These are phyloP conservation scores for Thinocorus orbignyianus DNA, from an alignment of 2,113 vertebrate species.

Conservation along the genomic window DNA sequence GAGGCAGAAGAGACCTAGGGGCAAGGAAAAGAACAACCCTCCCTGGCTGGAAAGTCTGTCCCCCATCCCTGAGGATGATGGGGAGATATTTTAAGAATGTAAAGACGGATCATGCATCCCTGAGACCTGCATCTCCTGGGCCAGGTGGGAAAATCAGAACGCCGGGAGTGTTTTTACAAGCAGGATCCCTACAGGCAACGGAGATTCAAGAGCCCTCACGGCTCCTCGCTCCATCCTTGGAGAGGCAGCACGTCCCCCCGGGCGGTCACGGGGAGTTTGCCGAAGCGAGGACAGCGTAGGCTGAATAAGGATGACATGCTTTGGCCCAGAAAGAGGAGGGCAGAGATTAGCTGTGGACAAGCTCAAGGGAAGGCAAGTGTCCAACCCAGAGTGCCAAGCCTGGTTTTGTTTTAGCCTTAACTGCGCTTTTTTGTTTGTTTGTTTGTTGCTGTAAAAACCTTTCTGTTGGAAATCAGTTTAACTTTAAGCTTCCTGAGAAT, in stretches of 20 bases:
- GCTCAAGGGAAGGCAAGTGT: constrained; percentile 68
- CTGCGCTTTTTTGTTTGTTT: constrained; percentile 74
- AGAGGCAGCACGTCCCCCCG: background rate
- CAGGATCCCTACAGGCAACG: background rate
- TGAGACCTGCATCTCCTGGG: background rate
- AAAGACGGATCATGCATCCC: accelerated
- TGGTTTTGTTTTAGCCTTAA: constrained; percentile 74
- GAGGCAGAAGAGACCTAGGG: background rate
- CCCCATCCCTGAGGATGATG: background rate
- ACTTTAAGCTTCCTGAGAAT: constrained; percentile 75
- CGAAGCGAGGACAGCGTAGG: background rate
- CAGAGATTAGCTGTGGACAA: constrained; percentile 56
- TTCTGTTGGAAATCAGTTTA: constrained; percentile 77
- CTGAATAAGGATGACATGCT: constrained; percentile 59
- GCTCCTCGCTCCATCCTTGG: background rate
- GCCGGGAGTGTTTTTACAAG: background rate
- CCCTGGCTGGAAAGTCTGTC: accelerated
- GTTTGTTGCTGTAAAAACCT: constrained; percentile 71
- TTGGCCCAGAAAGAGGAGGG: constrained; percentile 63
- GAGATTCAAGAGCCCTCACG: background rate
- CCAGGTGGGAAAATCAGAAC: background rate
- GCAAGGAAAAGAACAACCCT: background rate
- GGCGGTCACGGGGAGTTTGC: background rate
- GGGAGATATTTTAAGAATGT: background rate
- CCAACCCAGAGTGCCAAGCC: constrained; percentile 71